Conservation (phyloP, 2,888 invertebrate species). For the Rhaphigaster nebulosa region DNA sequence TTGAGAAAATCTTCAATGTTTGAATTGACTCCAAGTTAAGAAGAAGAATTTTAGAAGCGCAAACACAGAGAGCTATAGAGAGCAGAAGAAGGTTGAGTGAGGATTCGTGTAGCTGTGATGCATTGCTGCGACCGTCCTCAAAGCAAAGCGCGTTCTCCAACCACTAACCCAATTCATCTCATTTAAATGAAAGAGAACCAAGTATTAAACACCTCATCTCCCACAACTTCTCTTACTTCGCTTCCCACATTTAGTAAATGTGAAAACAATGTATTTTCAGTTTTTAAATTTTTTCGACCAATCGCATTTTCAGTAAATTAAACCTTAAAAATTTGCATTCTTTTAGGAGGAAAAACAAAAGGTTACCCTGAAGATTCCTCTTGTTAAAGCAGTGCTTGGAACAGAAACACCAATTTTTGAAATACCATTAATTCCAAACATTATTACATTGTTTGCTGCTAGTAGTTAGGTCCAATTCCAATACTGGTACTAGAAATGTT, state of each 20-base stretch:
- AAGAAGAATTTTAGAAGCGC: not conserved
- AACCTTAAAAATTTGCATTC: too few relatives aligned
- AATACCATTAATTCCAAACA: not conserved
- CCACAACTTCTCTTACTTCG: not conserved
- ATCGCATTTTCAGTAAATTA: not conserved
- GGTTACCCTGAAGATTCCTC: too few relatives aligned
- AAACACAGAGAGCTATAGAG: not conserved
- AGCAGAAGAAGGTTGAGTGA: not conserved
- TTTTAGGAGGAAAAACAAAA: too few relatives aligned
- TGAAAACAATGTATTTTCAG: not conserved
- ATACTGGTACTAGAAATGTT: not conserved
- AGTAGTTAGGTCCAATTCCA: not conserved
- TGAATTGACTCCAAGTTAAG: not conserved
- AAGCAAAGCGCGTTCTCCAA: not conserved
- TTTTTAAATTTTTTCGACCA: not conserved
- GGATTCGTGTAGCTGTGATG: not conserved
- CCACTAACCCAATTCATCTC: not conserved
- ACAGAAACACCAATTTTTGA: not conserved
- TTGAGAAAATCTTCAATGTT: not conserved
- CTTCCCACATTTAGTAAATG: not conserved
- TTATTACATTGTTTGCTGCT: not conserved
- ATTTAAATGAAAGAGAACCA: constrained; percentile 7
- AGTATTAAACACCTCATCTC: not conserved
- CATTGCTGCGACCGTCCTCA: not conserved
- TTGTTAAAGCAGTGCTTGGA: too few relatives aligned